Evolutionary conservation across 2,888 invertebrate genomes (phyloP), one percentile per base, ranked within the genome.

Genomic region (Branchipolynoe longqiensis): DNA sequence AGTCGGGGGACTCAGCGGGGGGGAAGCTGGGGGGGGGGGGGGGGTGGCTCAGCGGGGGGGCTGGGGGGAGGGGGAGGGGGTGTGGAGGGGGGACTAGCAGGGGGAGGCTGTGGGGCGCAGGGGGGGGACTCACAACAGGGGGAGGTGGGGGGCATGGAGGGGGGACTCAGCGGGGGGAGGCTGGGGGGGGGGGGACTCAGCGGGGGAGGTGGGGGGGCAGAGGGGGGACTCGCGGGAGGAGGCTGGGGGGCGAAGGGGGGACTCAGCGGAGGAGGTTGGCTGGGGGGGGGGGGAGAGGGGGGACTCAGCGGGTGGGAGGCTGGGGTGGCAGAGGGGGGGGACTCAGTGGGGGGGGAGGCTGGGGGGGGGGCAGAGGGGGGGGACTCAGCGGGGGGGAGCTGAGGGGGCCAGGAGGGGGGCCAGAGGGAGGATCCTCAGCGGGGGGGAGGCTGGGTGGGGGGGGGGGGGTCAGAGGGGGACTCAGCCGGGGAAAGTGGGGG

Each of bases 21-120:
- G n/a, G n/a, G n/a, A n/a, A n/a, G n/a, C 69, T n/a, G 69, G 69
- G 69, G 36, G 12, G 22, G 62, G 69, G 69, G 36, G 38, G 36
- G 36, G 33, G 2, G 1, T 12, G 36, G 38, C 1, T 62, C 1
- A 25, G 62, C 12, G 22, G 36, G 38, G 69, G 69, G 2, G 38
- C 38, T 69, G 36, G 36, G 18, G 33, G 69, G 36, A 38, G 38
- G 33, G 69, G 38, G 22, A 22, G 38, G 69, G 69, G 2, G 38
- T n/a, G 33, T 3, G 36, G 18, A 36, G 69, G 36, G 69, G 38
- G 33, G 69, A 69, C 38, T 18, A 48, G 18, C 18, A 48, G n/a
- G n/a, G n/a, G n/a, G n/a, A n/a, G n/a, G n/a, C n/a, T n/a, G n/a
- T n/a, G n/a, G n/a, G n/a, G n/a, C n/a, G n/a, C n/a, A n/a, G n/a